Base-by-base conservation (phyloP, 2,888 invertebrate genomes). In the Celastrina argiolus region DNA sequence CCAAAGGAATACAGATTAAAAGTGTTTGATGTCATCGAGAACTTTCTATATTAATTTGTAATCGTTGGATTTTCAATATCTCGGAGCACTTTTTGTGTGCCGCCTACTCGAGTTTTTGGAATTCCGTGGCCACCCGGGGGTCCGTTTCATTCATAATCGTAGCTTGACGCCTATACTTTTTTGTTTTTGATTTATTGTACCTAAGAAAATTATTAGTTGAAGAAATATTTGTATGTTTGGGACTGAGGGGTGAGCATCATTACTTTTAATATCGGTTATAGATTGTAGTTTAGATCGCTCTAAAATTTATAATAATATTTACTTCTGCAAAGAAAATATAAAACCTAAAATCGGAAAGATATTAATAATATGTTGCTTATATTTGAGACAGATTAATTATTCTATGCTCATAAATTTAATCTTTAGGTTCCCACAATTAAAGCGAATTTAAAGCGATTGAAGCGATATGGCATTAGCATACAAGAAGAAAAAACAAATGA, bases 111-210 rank as follows among this genome's bases (percentile, higher is more conserved):
- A 69, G 72, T 69, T 88, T 88, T 91, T 88, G 88, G 86, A 90
- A 91, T 91, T 90, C 89, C 81, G 65, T 75, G 71, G 74, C 74
- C 74, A 64, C 71, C 75, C 73, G 81, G 84, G 83, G 85, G 85
- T 84, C 85, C 76, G 73, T 81, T 88, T 85, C 90, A 91, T 91
- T 91, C 90, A 91, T 87, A 87, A 87, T 86, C 71, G 22, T 22
- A 51, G 22, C 51, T 51, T 51, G 51, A 51, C 51, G 26, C 51
- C 22, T 51, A 51, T 51, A 26, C 51, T 51, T 51, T 45, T 51
- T 51, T 22, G 58, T 31, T 58, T 58, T 58, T 58, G 58, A 58
- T 31, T 31, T 58, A 58, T 58, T 58, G 6, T 58, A 5, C 10
- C 51, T 22, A 26, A 51, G 18, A 14, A 51, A 51, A 51, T 22